Base-by-base conservation (phyloP, 92 coral and sea anemone genomes). In the Porites cylindrica region DNA sequence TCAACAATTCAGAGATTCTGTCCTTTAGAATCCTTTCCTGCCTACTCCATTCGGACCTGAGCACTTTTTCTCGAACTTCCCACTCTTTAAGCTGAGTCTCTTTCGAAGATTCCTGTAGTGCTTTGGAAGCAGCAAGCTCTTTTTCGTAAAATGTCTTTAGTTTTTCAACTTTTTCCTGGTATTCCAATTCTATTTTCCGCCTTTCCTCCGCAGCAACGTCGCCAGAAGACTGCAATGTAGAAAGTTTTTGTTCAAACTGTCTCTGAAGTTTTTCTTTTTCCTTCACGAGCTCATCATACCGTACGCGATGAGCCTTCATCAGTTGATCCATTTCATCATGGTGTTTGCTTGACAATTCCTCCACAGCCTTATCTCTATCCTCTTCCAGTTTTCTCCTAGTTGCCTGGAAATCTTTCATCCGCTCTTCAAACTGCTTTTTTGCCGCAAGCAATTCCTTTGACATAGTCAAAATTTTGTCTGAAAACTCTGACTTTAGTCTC, bases 301-400 rank as follows among this genome's bases (percentile, higher is more conserved):
- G 94, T 11, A 97, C 96, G 24, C 99, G 86, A 47, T 97, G 99
- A 51, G 99, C 99, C 87, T 97, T 97, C 98, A 97, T 97, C 4
- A 97, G 98, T 52, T 92, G 96, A 72, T 95, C 99, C 14, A 97
- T 89, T 79, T 97, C 99, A 16, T 90, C 93, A 62, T 97, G 99
- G 66, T 95, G 99, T 90, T 91, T 93, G 18, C 93, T 59, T 10
- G 95, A 88, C 69, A 97, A 60, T 24, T 93, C 92, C 23, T 90
- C 93, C 26, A 95, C 85, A 71, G 95, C 95, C 70, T 89, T 83
- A 72, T 95, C 99, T 74, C 96, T 87, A 38, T 97, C 96, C 54
- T 97, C 96, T 64, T 97, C 99, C 10, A 97, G 81, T 59, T 71
- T 75, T 70, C 91, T 83, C 72, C 98, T 91, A 43, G 92, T 90